phyloP scores from a whole-genome alignment of 92 coral and sea anemone species.

The Bergia puertoricense region DNA sequence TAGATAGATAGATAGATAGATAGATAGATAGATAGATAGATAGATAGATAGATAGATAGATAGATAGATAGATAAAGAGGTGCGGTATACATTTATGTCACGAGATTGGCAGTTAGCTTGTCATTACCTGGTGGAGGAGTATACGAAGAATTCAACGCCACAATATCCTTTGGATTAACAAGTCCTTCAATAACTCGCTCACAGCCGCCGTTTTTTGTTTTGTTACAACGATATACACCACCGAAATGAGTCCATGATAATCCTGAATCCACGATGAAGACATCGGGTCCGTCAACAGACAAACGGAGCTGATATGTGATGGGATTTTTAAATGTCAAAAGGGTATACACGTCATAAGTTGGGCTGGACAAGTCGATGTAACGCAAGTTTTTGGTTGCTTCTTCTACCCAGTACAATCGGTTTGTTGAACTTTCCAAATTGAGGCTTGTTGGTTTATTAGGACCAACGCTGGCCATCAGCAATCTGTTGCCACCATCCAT shows the following conservation, averaged over 20 bases:
- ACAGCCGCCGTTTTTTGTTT: conserved; percentile 25
- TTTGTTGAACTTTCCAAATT: conserved; percentile 45
- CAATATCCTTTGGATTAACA: conserved; percentile 17
- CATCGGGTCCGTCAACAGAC: conserved; percentile 17
- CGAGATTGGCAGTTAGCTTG: neutral
- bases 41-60: too few species aligned
- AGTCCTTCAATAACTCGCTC: conserved; percentile 21
- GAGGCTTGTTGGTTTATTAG: conserved; percentile 45
- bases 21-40: too few species aligned
- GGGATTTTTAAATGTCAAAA: neutral
- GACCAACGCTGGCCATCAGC: conserved; percentile 1
- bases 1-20: too few species aligned
- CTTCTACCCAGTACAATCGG: conserved; percentile 61
- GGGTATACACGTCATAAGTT: neutral
- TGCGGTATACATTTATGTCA: too few species aligned
- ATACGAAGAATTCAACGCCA: conserved; percentile 15
- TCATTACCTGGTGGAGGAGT: conserved; percentile 25
- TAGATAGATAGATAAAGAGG: too few species aligned
- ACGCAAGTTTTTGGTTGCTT: conserved; percentile 8
- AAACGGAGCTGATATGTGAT: neutral
- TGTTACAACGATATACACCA: conserved; percentile 38
- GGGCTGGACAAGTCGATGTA: conserved; percentile 26
- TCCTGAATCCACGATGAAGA: conserved; percentile 24
- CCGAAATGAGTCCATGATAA: neutral
- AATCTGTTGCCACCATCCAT: conserved; percentile 59